Base-by-base conservation (phyloP, 92 coral and sea anemone genomes). In the Metridium senile region DNA sequence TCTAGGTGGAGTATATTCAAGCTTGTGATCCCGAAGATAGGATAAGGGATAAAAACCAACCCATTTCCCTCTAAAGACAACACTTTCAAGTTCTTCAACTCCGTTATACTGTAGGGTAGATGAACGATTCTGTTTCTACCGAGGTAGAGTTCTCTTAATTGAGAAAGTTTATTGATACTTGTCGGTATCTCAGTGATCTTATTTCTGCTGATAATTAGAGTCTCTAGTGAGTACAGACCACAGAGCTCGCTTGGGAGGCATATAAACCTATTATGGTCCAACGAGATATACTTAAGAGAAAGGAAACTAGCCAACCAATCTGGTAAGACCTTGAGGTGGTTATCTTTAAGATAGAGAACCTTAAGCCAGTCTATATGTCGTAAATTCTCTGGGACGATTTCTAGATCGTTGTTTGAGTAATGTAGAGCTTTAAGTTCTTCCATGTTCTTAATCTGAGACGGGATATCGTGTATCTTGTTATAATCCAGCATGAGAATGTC, bases 181-280 rank as follows among this genome's bases (percentile, higher is more conserved):
- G 79, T 86, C 0, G 97, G 97, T 51, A 92, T 74, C 66, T 92
- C 89, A 9, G 46, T 51, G 2, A 92, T 77, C 72, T 62, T 64
- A 74, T 92, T 92, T 73, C 89, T 85, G 21, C 79, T 89, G 19
- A 92, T 86, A n/a, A 89, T 53, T 45, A 92, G 68, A 45, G 84
- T 79, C 65, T 92, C 97, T 46, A 92, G 83, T 17, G 80, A 78
- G 20, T 22, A 47, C 66, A 92, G 75, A 32, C 80, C 56, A 27
- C 91, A 88, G 53, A 92, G 69, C 77, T 86, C 97, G 0, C 85
- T 77, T 0, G 97, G 97, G 56, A 92, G 71, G 63, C 90, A 82
- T 19, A 78, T 66, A 68, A 92, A 77, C 11, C 66, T 69, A 65
- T 92, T 92, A 62, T 76, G 80, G 58, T 92, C 93, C 59, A 92